These are phyloP conservation scores for Sebastes elongatus DNA, from an alignment of 2,797 vertebrate genomes.

Conservation along the genomic window DNA sequence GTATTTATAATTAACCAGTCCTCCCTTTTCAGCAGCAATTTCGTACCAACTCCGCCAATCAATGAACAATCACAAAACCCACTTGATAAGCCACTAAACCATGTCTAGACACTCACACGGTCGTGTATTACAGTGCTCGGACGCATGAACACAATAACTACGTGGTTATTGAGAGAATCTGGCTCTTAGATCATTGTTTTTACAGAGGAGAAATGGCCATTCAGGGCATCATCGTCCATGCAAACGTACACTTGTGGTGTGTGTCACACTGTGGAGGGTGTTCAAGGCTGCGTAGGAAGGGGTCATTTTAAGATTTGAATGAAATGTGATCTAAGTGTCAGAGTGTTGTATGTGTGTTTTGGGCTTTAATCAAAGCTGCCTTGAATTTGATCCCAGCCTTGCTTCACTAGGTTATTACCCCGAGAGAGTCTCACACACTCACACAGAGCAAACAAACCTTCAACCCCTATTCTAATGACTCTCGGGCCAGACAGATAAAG, in stretches of 20 bases:
- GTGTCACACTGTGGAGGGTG: background rate
- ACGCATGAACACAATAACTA: slow-evolving; percentile 1
- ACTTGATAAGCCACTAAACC: slow-evolving; percentile 9
- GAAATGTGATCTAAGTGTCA: background rate
- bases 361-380: slow-evolving; percentile 2
- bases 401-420: background rate
- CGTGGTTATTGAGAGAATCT: background rate
- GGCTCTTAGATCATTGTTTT: slow-evolving; percentile 31
- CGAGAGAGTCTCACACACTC: background rate
- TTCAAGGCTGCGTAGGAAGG: background rate
- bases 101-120: slow-evolving; percentile 18
- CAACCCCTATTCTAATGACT: background rate
- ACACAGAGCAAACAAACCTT: slow-evolving; percentile 19
- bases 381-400: background rate
- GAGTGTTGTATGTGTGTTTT: background rate
- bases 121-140: slow-evolving; percentile 15
- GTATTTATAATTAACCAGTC: slow-evolving; percentile 1
- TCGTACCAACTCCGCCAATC: background rate
- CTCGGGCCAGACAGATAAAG: background rate
- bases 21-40: background rate
- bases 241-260: background rate
- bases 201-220: background rate
- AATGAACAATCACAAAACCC: background rate
- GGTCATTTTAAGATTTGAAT: slow-evolving; percentile 23
- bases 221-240: background rate